Evolutionary conservation across 1,140 invertebrate species (phyloP).

Genomic region (Anadara kagoshimensis): DNA sequence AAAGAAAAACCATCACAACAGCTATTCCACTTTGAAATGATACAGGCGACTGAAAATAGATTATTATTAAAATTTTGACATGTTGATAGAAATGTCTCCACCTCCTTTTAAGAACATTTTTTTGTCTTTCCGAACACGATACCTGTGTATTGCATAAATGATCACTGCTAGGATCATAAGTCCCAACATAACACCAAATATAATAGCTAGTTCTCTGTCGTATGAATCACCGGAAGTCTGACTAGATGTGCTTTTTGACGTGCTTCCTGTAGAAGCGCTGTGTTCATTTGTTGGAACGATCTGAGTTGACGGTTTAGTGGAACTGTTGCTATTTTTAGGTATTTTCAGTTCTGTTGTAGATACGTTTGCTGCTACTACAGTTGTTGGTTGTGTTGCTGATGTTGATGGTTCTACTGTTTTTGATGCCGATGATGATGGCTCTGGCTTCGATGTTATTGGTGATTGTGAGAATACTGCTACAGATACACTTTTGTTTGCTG

Average conservation of each 20-base stretch:
- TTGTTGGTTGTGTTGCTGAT: conserved; percentile 1
- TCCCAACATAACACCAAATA: conserved; percentile 37
- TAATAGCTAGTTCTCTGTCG: conserved; percentile 35
- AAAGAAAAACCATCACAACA: no score
- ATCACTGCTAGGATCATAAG: conserved; percentile 29
- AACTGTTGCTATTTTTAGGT: neutral
- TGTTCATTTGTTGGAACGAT: neutral
- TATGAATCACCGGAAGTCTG: conserved; percentile 6
- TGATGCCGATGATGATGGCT: conserved; percentile 10
- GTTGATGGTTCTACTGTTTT: conserved; percentile 7
- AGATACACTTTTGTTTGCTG: neutral
- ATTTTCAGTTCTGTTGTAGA: neutral
- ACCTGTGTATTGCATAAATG: conserved; percentile 29
- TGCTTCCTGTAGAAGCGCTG: neutral
- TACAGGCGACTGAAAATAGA: neutral
- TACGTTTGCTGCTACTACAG: neutral
- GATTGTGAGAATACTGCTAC: neutral
- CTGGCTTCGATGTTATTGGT: neutral
- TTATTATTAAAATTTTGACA: conserved; percentile 13
- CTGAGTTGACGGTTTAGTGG: neutral
- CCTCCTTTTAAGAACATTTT: conserved; percentile 8
- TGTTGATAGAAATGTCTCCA: conserved; percentile 29
- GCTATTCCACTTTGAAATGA: no score
- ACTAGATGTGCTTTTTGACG: conserved; percentile 1
- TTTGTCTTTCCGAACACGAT: conserved; percentile 18